Conservation (phyloP, 2,797 vertebrate genomes). For the Allobates femoralis region DNA sequence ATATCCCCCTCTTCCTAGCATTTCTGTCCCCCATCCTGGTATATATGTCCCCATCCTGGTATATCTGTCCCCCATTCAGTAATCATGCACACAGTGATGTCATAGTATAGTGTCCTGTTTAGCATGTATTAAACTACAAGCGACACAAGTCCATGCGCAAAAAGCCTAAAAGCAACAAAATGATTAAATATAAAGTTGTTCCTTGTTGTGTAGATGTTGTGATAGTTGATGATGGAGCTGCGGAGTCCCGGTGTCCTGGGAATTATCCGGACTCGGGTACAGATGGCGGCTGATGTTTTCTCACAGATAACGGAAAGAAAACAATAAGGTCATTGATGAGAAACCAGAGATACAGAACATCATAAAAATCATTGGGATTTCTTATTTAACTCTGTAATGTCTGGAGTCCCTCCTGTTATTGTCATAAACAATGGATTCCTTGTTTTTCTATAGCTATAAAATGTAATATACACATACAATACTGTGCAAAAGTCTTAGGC, state of each 20-base stretch:
- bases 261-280: background rate
- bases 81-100: background rate
- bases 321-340: background rate
- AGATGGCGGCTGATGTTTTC: background rate
- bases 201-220: background rate
- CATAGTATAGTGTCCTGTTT: no score
- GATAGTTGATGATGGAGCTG: background rate
- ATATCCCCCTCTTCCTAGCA: no score
- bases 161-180: no score
- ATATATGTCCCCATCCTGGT: no score
- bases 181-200: no score
- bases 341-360: background rate
- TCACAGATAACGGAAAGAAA: background rate
- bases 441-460: background rate
- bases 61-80: no score
- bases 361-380: background rate
- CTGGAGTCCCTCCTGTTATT: background rate
- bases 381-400: background rate
- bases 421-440: background rate
- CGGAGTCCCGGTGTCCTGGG: background rate
- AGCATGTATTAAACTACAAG: no score
- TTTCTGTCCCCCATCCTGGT: no score
- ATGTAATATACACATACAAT: no score
- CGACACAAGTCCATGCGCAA: no score
- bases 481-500: no score